Base-by-base conservation (phyloP, 2,888 invertebrate species). In the Hypolimnas misippus region DNA sequence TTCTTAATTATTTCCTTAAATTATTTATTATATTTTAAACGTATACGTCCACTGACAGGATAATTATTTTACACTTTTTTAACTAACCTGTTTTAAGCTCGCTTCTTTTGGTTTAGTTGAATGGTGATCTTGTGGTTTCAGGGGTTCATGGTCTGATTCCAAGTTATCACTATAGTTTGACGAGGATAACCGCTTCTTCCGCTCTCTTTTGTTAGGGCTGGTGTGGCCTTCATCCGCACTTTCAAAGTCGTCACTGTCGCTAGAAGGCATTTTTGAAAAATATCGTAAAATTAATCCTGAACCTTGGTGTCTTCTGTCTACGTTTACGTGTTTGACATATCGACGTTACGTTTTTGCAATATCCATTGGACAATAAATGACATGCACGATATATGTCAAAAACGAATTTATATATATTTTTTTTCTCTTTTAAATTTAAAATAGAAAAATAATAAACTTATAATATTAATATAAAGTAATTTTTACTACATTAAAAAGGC, bases 171-270 rank as follows among this genome's bases (percentile, higher is more conserved):
- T 89, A 66, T 86, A 87, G 71, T 88, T 89, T 55, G 90, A 88
- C 1, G 89, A 89, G 8, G 86, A 89, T 56, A 83, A 72, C 40
- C 87, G 79, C 68, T 87, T 85, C 57, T 85, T 87, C 62, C 85
- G 80, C 55, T 83, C 87, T 59, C 83, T 86, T 71, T 82, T 88
- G 46, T 83, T 82, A 19, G 79, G 73, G 54, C 71, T 81, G 14
- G 81, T 84, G 16, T 86, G 86, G 33, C 94, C 95, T 76, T 96
- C 96, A 73, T 96, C 96, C 3, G 96, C 96, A 86, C 96, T 96
- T 83, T 96, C 95, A 78, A 96, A 96, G 76, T 93, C 94, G 74
- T 96, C 96, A 82, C 95, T 95, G 69, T 96, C 96, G 69, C 95
- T 95, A 35, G 94, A 93, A 75, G 94, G 93, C 95, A 95, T 95